A percentile compares a stretch with the other conserved stretches of the same genome.
phyloP scores from a whole-genome alignment of 2,797 vertebrate species.

The Eptatretus atami region DNA sequence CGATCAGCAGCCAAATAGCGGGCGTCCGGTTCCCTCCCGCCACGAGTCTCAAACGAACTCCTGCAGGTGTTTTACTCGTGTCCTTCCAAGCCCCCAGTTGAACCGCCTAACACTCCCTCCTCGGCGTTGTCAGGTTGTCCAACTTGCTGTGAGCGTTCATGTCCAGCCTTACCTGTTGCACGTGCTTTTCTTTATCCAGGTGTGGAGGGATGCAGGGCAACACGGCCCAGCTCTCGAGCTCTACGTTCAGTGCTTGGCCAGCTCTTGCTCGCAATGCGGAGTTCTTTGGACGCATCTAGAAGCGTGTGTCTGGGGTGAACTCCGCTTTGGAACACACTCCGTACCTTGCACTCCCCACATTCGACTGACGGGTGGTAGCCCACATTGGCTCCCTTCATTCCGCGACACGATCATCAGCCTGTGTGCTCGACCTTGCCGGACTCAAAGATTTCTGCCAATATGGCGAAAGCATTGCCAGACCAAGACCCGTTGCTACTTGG shows the following conservation, averaged over 20 bases:
- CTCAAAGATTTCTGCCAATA: conserved; percentile 69
- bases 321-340: conserved; percentile 51
- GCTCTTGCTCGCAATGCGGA: conserved; percentile 52
- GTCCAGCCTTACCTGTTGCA: no score
- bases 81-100: no score
- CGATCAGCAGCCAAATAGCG: conserved; percentile 80
- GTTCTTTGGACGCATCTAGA: conserved; percentile 64
- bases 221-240: conserved; percentile 60
- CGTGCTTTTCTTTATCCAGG: conserved; percentile 7
- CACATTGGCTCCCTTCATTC: conserved; percentile 86
- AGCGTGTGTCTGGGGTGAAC: no score
- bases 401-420: conserved; percentile 64
- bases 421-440: conserved; percentile 60
- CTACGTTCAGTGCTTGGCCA: conserved; percentile 55
- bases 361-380: conserved; percentile 90
- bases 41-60: conserved; percentile 46
- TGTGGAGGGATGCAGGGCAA: conserved; percentile 70
- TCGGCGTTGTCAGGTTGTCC: no score
- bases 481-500: not conserved
- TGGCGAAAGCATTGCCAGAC: conserved; percentile 12
- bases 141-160: no score
- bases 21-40: conserved; percentile 37
- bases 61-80: conserved; percentile 17
- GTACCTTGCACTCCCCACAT: conserved; percentile 74
- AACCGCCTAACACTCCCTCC: no score